Evolutionary conservation across 2,797 vertebrate species (phyloP).

Genomic region (Xenentodon cancila): DNA sequence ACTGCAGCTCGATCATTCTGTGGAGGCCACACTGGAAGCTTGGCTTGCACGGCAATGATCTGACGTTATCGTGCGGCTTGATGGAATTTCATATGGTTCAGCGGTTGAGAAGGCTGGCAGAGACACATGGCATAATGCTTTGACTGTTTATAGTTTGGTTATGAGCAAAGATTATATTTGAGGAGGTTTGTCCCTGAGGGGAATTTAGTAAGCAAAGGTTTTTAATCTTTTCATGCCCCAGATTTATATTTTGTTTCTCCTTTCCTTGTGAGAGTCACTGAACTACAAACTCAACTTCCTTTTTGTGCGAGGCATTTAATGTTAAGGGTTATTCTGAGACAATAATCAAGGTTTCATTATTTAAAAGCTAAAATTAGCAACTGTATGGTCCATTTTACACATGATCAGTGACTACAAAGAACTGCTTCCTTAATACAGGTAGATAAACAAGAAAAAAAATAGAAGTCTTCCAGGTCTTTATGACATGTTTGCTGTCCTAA

Average conservation of each 20-base stretch:
- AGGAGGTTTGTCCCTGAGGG: not conserved
- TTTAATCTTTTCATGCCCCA: not conserved
- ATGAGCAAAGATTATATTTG: not conserved
- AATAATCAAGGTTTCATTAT: too few species aligned
- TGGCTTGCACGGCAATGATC: constrained; percentile 60
- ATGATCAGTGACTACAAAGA: too few species aligned
- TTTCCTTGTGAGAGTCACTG: not conserved
- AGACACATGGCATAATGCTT: constrained; percentile 13
- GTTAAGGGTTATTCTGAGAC: too few species aligned
- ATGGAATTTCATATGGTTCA: constrained; percentile 47
- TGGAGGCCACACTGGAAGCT: constrained; percentile 60
- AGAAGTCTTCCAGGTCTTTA: too few species aligned
- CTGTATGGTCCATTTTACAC: too few species aligned
- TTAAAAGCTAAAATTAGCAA: too few species aligned
- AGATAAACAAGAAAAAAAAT: too few species aligned
- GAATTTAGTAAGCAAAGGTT: not conserved
- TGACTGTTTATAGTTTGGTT: constrained; percentile 19
- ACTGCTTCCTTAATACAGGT: too few species aligned
- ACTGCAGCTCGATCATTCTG: constrained; percentile 55
- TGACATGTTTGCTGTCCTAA: too few species aligned
- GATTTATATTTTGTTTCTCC: not conserved
- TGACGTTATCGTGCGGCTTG: constrained; percentile 50
- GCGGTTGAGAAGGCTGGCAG: constrained; percentile 18
- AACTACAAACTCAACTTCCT: not conserved
- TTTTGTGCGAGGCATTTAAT: too few species aligned